Evolutionary conservation across 2,113 vertebrate genomes (phyloP).

Genomic region (Myanophis thanlyinensis): DNA sequence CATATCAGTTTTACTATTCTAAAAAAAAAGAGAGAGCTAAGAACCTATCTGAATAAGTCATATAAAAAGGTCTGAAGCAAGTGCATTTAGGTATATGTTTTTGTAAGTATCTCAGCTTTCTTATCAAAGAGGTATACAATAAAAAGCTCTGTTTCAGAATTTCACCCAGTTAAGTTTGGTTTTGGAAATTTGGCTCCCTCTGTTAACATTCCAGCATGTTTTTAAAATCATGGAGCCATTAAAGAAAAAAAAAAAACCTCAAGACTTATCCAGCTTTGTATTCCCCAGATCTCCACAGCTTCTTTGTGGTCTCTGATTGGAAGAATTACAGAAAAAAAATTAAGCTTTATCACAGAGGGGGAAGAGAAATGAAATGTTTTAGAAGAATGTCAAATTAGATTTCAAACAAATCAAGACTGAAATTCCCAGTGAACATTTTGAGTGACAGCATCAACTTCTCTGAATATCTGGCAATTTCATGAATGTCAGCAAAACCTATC

Average conservation of each 20-base stretch:
- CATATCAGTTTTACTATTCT: not conserved
- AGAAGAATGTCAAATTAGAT: constrained; percentile 27
- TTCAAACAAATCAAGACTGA: constrained; percentile 2
- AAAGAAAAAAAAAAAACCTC: not conserved
- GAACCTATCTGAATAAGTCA: not conserved
- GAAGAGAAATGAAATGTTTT: not conserved
- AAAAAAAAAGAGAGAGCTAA: not conserved
- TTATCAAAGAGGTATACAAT: constrained; percentile 1
- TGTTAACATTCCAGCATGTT: constrained; percentile 46
- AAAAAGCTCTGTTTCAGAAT: constrained; percentile 11
- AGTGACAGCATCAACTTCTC: not conserved
- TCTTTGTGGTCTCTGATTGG: constrained; percentile 51
- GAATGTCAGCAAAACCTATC: not conserved
- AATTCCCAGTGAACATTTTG: constrained; percentile 27
- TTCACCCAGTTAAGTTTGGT: constrained; percentile 31
- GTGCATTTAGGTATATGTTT: not conserved
- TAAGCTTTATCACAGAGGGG: constrained; percentile 34
- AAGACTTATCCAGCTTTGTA: constrained; percentile 23
- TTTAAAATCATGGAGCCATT: constrained; percentile 44
- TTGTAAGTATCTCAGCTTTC: not conserved
- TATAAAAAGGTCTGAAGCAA: not conserved
- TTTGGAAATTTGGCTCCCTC: constrained; percentile 38
- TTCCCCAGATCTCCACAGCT: constrained; percentile 41
- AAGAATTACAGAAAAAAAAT: constrained; percentile 38
- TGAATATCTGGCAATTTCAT: constrained; percentile 39